Percentiles rank a stretch among this genome's conserved stretches.
Evolutionary conservation across 2,888 invertebrate species (phyloP).

Genomic region (Sarcophaga variegata): DNA sequence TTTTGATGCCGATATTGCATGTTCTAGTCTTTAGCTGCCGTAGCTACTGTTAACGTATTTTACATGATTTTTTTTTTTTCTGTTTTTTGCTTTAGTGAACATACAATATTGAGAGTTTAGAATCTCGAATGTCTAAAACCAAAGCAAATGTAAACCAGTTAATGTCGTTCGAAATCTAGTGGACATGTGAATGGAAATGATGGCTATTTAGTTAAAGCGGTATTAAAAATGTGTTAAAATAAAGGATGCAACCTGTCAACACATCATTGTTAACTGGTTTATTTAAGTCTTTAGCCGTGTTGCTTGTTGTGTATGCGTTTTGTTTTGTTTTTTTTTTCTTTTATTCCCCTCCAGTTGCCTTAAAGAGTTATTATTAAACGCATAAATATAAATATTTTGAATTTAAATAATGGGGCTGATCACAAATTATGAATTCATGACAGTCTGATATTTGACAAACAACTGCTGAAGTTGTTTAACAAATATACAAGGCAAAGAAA

Average conservation of each 20-base stretch:
- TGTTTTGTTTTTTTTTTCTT: neutral
- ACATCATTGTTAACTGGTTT: slow-evolving; percentile 53
- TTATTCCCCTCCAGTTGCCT: neutral
- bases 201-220: slow-evolving; percentile 36
- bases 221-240: slow-evolving; percentile 57
- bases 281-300: neutral
- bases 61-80: slow-evolving; percentile 3
- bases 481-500: neutral
- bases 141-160: slow-evolving; percentile 48
- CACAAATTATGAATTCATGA: neutral
- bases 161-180: slow-evolving; percentile 5
- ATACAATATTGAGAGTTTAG: slow-evolving; percentile 18
- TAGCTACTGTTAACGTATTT: neutral
- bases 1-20: neutral
- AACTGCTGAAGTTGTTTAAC: neutral
- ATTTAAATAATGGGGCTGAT: slow-evolving; percentile 2
- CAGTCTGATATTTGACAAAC: neutral
- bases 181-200: slow-evolving; percentile 6
- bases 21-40: neutral
- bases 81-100: slow-evolving; percentile 19
- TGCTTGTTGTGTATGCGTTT: neutral
- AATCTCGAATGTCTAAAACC: slow-evolving; percentile 2
- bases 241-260: slow-evolving; percentile 64
- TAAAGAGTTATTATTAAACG: slow-evolving; percentile 2
- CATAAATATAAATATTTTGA: slow-evolving; percentile 8